Percentiles rank a stretch among this genome's conserved stretches.
Evolutionary conservation across 2,888 invertebrate species (phyloP).

Genomic region (Euclidia mi): DNA sequence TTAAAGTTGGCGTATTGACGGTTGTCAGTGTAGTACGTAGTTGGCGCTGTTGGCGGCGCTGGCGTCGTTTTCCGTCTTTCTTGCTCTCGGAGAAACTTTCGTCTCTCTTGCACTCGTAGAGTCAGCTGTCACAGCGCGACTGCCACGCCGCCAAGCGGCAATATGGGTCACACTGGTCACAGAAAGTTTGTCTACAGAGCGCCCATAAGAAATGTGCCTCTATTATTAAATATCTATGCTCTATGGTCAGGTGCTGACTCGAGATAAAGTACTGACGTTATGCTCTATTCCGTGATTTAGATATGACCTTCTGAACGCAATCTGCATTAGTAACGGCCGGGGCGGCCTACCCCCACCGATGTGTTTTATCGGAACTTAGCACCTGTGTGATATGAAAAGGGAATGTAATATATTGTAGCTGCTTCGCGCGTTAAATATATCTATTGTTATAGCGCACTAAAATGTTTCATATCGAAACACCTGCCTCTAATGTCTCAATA

Average conservation of each 20-base stretch:
- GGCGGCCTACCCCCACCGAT: conserved; percentile 55
- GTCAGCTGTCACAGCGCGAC: too few relatives aligned
- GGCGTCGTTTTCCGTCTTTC: too few relatives aligned
- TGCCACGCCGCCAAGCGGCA: too few relatives aligned
- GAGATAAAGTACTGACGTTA: conserved; percentile 85
- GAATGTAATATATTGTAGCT: conserved; percentile 26
- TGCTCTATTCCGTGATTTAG: conserved; percentile 85
- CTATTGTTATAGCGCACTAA: conserved; percentile 23
- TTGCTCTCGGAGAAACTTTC: too few relatives aligned
- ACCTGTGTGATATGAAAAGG: conserved; percentile 65
- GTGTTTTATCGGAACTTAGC: conserved; percentile 71
- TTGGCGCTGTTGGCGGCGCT: too few relatives aligned
- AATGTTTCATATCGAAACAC: conserved; percentile 3
- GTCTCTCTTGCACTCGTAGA: too few relatives aligned
- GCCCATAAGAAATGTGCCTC: too few relatives aligned
- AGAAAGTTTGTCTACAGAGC: too few relatives aligned
- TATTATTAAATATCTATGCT: too few relatives aligned
- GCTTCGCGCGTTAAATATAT: conserved; percentile 28
- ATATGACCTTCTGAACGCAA: conserved; percentile 85
- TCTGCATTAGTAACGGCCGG: conserved; percentile 82
- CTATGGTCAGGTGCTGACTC: conserved; percentile 85
- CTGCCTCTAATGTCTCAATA: conserved; percentile 1
- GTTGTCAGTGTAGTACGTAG: too few relatives aligned
- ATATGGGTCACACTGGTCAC: too few relatives aligned
- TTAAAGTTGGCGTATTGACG: too few relatives aligned